Evolutionary conservation across 2,797 vertebrate genomes (phyloP), one percentile per base, ranked within the genome.

Genomic region (Lemur catta): DNA sequence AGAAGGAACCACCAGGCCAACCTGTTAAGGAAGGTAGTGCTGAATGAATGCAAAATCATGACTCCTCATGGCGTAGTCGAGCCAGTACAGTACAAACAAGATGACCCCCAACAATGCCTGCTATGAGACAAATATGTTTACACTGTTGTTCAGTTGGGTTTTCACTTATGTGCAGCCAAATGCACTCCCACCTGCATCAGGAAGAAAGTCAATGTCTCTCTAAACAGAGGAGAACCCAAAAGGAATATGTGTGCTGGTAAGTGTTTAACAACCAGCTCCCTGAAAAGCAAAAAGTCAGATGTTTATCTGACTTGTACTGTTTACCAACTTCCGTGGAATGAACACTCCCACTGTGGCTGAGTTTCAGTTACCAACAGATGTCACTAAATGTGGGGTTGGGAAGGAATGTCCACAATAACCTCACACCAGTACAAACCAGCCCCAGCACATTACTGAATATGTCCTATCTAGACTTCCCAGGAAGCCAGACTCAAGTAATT

Each of bases 201-300:
- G 41, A 89, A 95, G n/a, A 92, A 12, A 59, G 57, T 52, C 72
- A 84, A 30, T 7, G 52, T 35, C 43, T 86, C 65, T 76, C 14
- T 74, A 79, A 89, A 46, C 17, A 91, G 35, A 48, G 14, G 59
- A 93, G 71, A 90, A 75, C 24, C 71, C 41, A 12, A 90, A 84
- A 92, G 24, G 26, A 15, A 59, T 65, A 63, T 71, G 33, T 20
- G 7, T 88, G 50, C 38, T 84, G 38, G 24, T n/a, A 90, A 85
- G 67, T 46, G 12, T 78, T 88, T 91, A 90, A 57, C 30, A 91
- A 84, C 13, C 18, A 57, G 46, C 2, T 88, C 38, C 94, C 63
- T 89, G 41, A 91, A 81, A 78, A 63, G 22, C 69, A 79, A 96
- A 97, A 87, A 50, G 28, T 33, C 84, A 94, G 80, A 20, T 6